Evolutionary conservation across 2,888 invertebrate genomes (phyloP).

Genomic region (Tenthredo amoena): DNA sequence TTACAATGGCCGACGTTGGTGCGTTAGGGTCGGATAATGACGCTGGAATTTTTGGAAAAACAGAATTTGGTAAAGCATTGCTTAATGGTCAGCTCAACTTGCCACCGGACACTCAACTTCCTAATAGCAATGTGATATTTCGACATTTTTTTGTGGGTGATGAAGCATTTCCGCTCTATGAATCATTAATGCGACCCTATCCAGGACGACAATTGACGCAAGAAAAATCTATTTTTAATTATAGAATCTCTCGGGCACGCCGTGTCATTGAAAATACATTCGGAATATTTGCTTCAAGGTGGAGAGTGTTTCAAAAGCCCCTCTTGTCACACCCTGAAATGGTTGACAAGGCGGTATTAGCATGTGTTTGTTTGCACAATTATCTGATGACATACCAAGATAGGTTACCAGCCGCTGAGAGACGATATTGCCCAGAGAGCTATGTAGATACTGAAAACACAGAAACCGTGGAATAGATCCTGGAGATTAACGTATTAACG

Average conservation of each 20-base stretch:
- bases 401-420: background rate
- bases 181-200: constrained; percentile 59
- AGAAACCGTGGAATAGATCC: background rate
- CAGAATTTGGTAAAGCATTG: constrained; percentile 55
- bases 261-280: constrained; percentile 36
- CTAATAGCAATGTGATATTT: constrained; percentile 42
- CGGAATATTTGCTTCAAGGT: constrained; percentile 41
- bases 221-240: constrained; percentile 48
- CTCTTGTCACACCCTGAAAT: constrained; percentile 28
- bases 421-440: constrained; percentile 39
- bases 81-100: constrained; percentile 40
- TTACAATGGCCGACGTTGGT: constrained; percentile 56
- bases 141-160: constrained; percentile 56
- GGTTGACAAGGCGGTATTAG: constrained; percentile 45
- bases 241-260: constrained; percentile 51
- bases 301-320: too few species aligned
- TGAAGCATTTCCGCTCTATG: constrained; percentile 58
- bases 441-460: constrained; percentile 28
- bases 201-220: constrained; percentile 53
- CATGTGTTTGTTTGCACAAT: constrained; percentile 52
- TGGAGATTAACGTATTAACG: constrained; percentile 34
- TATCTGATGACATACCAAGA: constrained; percentile 44
- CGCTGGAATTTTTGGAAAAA: constrained; percentile 55
- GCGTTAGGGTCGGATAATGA: constrained; percentile 57
- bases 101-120: constrained; percentile 50